Base-by-base conservation (phyloP, 2,888 invertebrate genomes). In the Lasioglossum zephyrum region DNA sequence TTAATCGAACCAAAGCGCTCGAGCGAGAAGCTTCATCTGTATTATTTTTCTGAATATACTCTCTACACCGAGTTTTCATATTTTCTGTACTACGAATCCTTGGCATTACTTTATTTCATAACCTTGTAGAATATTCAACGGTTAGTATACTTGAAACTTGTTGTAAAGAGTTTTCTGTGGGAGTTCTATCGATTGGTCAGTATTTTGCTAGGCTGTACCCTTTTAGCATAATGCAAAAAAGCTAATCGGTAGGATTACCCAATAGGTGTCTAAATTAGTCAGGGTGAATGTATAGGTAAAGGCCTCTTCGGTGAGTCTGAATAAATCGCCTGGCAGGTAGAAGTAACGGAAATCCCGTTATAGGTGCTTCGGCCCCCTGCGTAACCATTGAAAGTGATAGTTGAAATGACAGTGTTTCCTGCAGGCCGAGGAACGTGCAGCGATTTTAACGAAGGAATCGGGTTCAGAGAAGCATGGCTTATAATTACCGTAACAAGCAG, bases 371-470 rank as follows among this genome's bases (percentile, higher is more conserved):
- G 39, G 41, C 44, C 26, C 41, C 36, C 49, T 76, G 47, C 60
- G 41, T 73, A 79, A 79, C 47, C 57, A 49, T 77, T 44, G 86
- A 76, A 85, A 85, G 86, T 85, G 85, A 77, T 85, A 85, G 80
- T 79, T 85, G 77, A 85, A 85, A 77, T 47, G 79, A 79, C 77
- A 63, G 66, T 75, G 85, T 73, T 85, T 85, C 80, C 79, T 76
- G 79, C 66, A 72, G 70, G 69, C 16, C 77, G 74, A 70, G 63
- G 44, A 85, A 75, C 79, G 53, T 41, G 75, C 26, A 49, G 73
- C 66, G 36, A 31, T 78, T 75, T 84, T 49, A 78, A 53, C 47
- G 47, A 44, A 47, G 39, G 39, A 74, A 77, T 78, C 26, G 49
- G 44, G 66, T 26, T 36, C 77, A 57, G 47, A 49, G 36, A 76